Base-by-base conservation (phyloP, 92 coral and sea anemone species). In the Bergia sp. region DNA sequence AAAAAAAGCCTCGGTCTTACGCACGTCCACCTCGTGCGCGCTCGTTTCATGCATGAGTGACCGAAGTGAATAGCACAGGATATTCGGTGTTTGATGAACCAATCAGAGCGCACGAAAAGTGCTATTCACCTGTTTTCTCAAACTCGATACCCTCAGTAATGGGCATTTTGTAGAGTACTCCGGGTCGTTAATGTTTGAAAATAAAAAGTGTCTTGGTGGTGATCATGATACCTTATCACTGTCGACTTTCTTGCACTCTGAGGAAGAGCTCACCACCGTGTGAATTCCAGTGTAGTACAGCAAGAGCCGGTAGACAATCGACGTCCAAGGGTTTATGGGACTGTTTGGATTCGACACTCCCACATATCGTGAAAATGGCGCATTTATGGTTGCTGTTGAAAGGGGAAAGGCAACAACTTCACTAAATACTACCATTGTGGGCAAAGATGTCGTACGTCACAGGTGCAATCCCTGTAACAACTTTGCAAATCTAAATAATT, bases 281-380 rank as follows among this genome's bases (percentile, higher is more conserved):
- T 86, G 93, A 16, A 77, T 29, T n/a, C 98, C 98, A 75, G 96
- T 94, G 86, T 87, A 92, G 82, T 96, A 95, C 37, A 94, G 75
- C 38, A 96, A 90, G 2, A 96, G 88, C 16, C 65, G 85, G 11
- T 91, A 43, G 57, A 93, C 80, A 15, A 89, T 44, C 0, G 41
- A 1, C 4, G 99, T 94, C 50, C 94, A 87, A 37, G 90, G 41
- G 53, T 91, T 90, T 16, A 21, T 5, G 15, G 82, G 67, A 41
- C 55, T 58, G 41, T 45, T 57, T 21, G 86, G 65, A 36, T 80
- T 80, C 16, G 72, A 72, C 44, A 94, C 95, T 40, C 98, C 93
- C 47, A 96, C 97, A 69, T 96, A 95, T n/a, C 99, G 95, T 45
- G 89, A 61, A 55, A 89, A 66, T 16, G 98, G 91, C 64, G 71